Evolutionary conservation across 2,797 vertebrate genomes (phyloP).

Genomic region (Octomys mimax): DNA sequence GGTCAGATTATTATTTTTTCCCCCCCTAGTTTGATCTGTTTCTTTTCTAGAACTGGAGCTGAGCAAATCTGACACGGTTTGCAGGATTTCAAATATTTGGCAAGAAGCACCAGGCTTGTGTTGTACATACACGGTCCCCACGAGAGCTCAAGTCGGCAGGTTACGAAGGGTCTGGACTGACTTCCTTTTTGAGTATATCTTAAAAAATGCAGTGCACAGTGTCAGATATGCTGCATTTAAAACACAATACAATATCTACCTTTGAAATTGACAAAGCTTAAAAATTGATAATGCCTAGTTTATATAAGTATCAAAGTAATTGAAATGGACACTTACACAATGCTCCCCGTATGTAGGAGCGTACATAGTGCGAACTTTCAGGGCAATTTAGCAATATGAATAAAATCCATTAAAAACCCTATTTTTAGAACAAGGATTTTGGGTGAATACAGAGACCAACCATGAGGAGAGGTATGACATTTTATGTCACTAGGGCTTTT

Average conservation of each 20-base stretch:
- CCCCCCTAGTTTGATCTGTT: constrained; percentile 44
- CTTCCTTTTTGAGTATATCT: background rate
- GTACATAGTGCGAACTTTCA: background rate
- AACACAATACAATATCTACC: background rate
- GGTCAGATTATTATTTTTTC: constrained; percentile 73
- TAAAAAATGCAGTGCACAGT: background rate
- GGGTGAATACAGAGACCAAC: background rate
- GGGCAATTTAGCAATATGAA: background rate
- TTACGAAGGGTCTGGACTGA: background rate
- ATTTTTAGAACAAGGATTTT: constrained; percentile 16
- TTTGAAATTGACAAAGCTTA: constrained; percentile 14
- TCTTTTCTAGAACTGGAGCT: constrained; percentile 73
- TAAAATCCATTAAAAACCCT: background rate
- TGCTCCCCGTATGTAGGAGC: background rate
- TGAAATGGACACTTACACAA: background rate
- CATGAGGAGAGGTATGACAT: background rate
- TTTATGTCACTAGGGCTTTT: background rate
- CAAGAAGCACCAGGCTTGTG: background rate
- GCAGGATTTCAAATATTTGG: constrained; percentile 51
- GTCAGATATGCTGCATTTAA: constrained; percentile 10
- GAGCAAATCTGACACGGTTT: constrained; percentile 45
- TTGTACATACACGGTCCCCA: background rate
- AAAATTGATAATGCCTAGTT: background rate
- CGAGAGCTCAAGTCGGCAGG: background rate
- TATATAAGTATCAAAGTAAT: background rate